Base-by-base conservation (phyloP, 2,888 invertebrate species). In the Diarsia mendica region DNA sequence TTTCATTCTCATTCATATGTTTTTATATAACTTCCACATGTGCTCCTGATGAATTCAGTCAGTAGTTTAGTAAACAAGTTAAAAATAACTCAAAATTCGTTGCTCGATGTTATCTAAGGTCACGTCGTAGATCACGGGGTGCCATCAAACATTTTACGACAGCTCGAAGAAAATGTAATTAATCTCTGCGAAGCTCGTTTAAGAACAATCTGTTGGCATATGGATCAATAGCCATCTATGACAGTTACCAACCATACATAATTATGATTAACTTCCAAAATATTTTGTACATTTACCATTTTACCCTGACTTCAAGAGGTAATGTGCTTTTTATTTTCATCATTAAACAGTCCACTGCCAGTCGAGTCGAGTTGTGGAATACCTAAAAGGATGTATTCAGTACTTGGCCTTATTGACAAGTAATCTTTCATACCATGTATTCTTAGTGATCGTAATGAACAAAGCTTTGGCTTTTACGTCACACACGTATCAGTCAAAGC, bases 91-190 rank as follows among this genome's bases (percentile, higher is more conserved):
- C 4, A 33, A 68, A 61, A 55, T 68, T 51, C 48, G n/a, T 61
- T 18, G 33, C 20, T 55, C 46, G n/a, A 44, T 39, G 15, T 46
- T 61, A 39, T 55, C 15, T 66, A 51, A 79, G 61, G 75, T 68
- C 71, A 71, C 48, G 70, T 44, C 64, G 70, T 61, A 69, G 33
- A 73, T 46, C 49, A 68, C 44, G 18, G 55, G 18, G 55, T 3
- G 46, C 53, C 48, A 77, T 66, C 51, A 74, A 77, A 73, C 33
- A 44, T 69, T 81, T 77, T 60, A 81, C 13, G 23, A 78, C 58
- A 68, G 46, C 53, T 72, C 48, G 58, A 72, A 65, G 46, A 15
- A 71, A 67, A 51, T 33, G 48, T 44, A 74, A 51, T 68, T 61
- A 71, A 4, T 72, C 23, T 63, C 10, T 44, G 28, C 23, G 10